phyloP scores from a whole-genome alignment of 1,140 invertebrate genomes.

The Drosophila sp. region DNA sequence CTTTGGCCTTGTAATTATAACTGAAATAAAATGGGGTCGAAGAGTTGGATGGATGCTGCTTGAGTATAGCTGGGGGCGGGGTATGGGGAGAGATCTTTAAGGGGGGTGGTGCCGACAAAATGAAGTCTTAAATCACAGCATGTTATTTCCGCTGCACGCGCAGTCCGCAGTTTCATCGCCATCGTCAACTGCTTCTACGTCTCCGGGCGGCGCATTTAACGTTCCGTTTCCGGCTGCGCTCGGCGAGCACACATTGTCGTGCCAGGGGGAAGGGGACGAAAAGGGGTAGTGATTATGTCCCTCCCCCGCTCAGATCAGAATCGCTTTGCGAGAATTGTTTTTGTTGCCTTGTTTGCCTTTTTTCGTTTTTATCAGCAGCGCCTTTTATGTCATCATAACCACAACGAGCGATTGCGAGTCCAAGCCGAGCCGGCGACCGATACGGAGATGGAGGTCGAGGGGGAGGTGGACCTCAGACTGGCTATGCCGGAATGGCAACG shows the following conservation, averaged over 20 bases:
- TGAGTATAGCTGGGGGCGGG: conserved; percentile 1
- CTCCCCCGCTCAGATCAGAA: conserved; percentile 52
- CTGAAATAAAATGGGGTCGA: conserved; percentile 20
- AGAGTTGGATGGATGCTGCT: conserved; percentile 14
- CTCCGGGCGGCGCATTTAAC: conserved; percentile 54
- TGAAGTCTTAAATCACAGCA: conserved; percentile 82
- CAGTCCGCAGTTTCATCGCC: conserved; percentile 28
- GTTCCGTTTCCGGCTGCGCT: conserved; percentile 57
- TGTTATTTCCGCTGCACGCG: conserved; percentile 74
- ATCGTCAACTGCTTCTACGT: conserved; percentile 12
- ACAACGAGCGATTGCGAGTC: conserved; percentile 55
- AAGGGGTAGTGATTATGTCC: not conserved
- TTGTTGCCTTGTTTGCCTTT: conserved; percentile 67
- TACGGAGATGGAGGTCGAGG: no score
- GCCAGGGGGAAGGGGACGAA: not conserved
- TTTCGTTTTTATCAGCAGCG: conserved; percentile 70
- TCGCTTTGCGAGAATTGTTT: conserved; percentile 64
- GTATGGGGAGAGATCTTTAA: conserved; percentile 18
- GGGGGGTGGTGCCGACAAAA: conserved; percentile 57
- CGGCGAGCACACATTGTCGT: not conserved
- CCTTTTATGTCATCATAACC: conserved; percentile 80
- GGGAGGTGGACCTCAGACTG: not conserved
- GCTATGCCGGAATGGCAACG: conserved; percentile 21
- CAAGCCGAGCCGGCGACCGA: conserved; percentile 16
- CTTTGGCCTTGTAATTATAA: conserved; percentile 9